A percentile compares a stretch with the other conserved stretches of the same genome.
These are phyloP conservation scores for Amphilophus citrinellus DNA, from an alignment of 2,113 vertebrate species.

Conservation along the genomic window DNA sequence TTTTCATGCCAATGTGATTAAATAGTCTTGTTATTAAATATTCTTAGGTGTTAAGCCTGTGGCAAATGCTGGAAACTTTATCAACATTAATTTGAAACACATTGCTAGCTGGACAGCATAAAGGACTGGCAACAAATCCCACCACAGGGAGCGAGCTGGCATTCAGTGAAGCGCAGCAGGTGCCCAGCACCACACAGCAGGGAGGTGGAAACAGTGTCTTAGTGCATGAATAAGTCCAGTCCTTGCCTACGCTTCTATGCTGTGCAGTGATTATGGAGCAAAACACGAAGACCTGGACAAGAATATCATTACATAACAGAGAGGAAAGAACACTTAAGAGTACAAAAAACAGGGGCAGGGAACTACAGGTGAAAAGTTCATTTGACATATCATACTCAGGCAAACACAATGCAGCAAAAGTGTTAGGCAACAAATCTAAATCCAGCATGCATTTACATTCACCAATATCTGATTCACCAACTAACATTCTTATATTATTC, in stretches of 20 bases:
- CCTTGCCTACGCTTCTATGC: background rate
- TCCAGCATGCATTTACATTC: background rate
- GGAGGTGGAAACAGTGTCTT: conserved; percentile 7
- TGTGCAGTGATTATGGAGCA: conserved; percentile 2
- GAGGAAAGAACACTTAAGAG: background rate
- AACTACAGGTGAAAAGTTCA: background rate
- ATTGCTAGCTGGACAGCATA: conserved; percentile 21
- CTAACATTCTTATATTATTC: background rate
- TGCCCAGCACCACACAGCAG: conserved; percentile 35
- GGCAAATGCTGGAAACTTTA: background rate
- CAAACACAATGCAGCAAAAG: background rate
- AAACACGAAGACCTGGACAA: background rate
- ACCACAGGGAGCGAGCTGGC: conserved; percentile 34
- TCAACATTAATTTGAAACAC: conserved; percentile 1
- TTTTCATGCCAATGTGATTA: background rate
- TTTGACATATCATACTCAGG: background rate
- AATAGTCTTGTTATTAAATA: background rate
- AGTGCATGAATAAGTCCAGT: conserved; percentile 15
- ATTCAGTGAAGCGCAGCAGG: conserved; percentile 27
- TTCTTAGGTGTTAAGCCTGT: background rate
- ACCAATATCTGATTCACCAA: background rate
- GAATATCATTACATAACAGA: background rate
- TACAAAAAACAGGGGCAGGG: background rate
- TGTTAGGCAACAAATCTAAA: background rate
- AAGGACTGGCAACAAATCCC: conserved; percentile 27